Evolutionary conservation across 1,140 invertebrate genomes (phyloP).

Genomic region (Coptotermes formosanus): DNA sequence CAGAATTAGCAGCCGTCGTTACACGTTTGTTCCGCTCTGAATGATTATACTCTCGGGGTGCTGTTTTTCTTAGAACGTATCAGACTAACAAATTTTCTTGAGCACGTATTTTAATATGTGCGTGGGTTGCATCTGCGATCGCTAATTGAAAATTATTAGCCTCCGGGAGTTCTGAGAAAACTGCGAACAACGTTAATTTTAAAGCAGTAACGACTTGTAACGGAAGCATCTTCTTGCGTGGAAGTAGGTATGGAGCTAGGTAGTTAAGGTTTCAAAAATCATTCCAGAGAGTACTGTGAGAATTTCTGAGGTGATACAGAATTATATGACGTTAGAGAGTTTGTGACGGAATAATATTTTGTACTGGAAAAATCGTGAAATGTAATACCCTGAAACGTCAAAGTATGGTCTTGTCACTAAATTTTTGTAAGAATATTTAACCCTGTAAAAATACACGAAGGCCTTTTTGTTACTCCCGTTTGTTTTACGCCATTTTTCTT

Average conservation of each 20-base stretch:
- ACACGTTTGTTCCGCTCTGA: background rate
- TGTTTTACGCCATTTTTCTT: no score
- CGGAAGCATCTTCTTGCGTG: background rate
- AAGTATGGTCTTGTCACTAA: no score
- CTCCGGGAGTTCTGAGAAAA: background rate
- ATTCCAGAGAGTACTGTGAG: background rate
- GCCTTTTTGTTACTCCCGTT: no score
- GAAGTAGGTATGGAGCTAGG: background rate
- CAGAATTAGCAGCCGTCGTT: background rate
- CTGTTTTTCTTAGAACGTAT: background rate
- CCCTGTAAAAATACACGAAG: no score
- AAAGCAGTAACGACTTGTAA: background rate
- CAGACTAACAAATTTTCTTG: background rate
- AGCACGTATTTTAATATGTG: background rate
- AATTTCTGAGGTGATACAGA: background rate
- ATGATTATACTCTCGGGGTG: background rate
- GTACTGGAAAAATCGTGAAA: background rate
- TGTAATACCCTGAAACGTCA: background rate
- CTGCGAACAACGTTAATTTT: background rate
- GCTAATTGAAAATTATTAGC: slow-evolving; percentile 4
- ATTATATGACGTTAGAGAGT: background rate
- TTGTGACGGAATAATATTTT: background rate
- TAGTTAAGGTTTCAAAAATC: background rate
- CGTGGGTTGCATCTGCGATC: background rate
- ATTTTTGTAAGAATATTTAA: no score